Percentiles rank a stretch among this genome's conserved stretches.
phyloP scores from a whole-genome alignment of 2,888 invertebrate genomes.

The Habrosyne pyritoides region DNA sequence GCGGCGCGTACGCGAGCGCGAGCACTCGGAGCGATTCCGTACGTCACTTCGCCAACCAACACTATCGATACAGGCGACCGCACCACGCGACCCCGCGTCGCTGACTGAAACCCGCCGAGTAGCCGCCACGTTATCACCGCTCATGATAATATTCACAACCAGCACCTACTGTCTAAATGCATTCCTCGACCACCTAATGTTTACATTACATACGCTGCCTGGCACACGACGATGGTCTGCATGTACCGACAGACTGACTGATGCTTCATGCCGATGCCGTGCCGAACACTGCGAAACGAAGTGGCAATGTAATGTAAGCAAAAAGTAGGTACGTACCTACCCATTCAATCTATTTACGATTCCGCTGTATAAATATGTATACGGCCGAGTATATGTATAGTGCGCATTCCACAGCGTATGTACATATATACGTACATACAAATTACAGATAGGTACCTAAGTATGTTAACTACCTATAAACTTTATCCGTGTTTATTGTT shows the following conservation, averaged over 20 bases:
- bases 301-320: conserved; percentile 63
- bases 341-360: conserved; percentile 83
- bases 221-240: conserved; percentile 43
- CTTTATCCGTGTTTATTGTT: conserved; percentile 3
- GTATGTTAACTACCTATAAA: conserved; percentile 17
- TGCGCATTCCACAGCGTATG: conserved; percentile 77
- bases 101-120: conserved; percentile 74
- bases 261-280: conserved; percentile 55
- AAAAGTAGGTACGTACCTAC: conserved; percentile 71
- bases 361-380: conserved; percentile 70
- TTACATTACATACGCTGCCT: conserved; percentile 74
- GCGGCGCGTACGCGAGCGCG: conserved; percentile 82
- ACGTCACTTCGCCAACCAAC: conserved; percentile 66
- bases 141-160: conserved; percentile 83
- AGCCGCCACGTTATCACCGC: conserved; percentile 79
- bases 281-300: conserved; percentile 60
- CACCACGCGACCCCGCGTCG: conserved; percentile 80
- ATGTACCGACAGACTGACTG: conserved; percentile 45
- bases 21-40: conserved; percentile 70
- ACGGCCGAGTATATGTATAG: conserved; percentile 62
- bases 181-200: conserved; percentile 79
- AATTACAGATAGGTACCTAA: conserved; percentile 55
- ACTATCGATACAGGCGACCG: conserved; percentile 73
- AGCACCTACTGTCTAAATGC: conserved; percentile 78
- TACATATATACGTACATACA: conserved; percentile 56